Evolutionary conservation across 2,797 vertebrate genomes (phyloP), one percentile per base, ranked within the genome.

Genomic region (Scarus forsteni): DNA sequence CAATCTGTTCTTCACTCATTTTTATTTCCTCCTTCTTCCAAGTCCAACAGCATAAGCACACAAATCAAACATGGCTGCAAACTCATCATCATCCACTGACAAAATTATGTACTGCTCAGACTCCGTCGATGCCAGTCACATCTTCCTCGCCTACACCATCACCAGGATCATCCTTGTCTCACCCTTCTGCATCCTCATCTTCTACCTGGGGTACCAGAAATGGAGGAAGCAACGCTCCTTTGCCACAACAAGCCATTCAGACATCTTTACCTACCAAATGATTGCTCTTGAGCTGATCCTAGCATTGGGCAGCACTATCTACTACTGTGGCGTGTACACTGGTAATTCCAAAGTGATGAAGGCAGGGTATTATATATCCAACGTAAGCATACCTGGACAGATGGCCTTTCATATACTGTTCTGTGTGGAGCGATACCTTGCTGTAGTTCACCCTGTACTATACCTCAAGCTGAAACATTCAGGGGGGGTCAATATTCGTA

Each of bases 371-470:
- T 56, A 2, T 16, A 0, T 3, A 0, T 0, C 1, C 0, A 10
- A 0, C 7, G 0, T 52, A 0, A 1, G 0, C 19, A 16, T 10
- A 0, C 12, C 10, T 0, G 70, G 36, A 10, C n/a, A 72, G 0
- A 12, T 18, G 0, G 0, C 3, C 2, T 60, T 85, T 19, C 70
- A 85, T 12, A 0, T 55, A 7, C 49, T 87, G 10, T 73, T 67
- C 8, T 79, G 80, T 44, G 39, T 70, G 10, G 83, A 87, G 0
- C 56, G 69, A 6, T 83, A 84, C 2, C 13, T 87, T 43, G 81
- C 85, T 10, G 81, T 82, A 0, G 48, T 83, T 45, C 75, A 81
- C 3, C 85, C 83, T 0, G 3, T 87, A 59, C 13, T 8, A 51
- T 87, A 81, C 53, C 11, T 68, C 59, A 3, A 43, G 10, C 27